phyloP scores from a whole-genome alignment of 1,140 invertebrate genomes.

The Cephus cinctus region DNA sequence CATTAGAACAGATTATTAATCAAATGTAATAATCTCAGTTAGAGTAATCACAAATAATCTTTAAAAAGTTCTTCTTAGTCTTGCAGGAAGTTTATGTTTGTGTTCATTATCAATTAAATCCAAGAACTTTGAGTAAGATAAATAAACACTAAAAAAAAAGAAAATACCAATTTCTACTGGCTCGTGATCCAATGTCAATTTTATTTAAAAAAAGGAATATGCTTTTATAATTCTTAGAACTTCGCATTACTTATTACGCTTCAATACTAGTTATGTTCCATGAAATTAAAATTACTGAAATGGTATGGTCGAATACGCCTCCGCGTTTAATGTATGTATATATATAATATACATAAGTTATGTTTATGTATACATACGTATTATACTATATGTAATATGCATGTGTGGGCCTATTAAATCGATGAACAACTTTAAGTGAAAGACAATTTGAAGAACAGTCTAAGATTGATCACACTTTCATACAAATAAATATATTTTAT shows the following conservation, averaged over 20 bases:
- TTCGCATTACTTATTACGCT: not conserved
- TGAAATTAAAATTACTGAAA: not conserved
- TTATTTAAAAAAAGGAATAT: not conserved
- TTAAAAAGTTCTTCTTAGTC: too few species aligned
- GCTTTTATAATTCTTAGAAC: not conserved
- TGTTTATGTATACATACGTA: not conserved
- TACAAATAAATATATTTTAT: conserved; percentile 3
- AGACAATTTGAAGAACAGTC: not conserved
- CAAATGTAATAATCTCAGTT: not conserved
- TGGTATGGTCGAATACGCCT: not conserved
- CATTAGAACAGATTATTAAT: not conserved
- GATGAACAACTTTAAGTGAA: not conserved
- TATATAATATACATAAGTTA: not conserved
- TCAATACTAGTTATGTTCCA: not conserved
- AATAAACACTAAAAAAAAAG: too few species aligned
- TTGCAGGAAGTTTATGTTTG: too few species aligned
- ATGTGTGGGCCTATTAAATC: not conserved
- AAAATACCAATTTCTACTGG: too few species aligned
- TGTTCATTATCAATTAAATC: too few species aligned
- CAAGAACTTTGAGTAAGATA: too few species aligned
- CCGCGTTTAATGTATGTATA: not conserved
- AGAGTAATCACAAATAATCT: not conserved
- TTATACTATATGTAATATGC: not conserved
- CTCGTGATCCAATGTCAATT: too few species aligned
- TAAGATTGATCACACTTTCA: conserved; percentile 3